phyloP scores from a whole-genome alignment of 2,888 invertebrate species.

The Galeopsomyia nigrocyanea region DNA sequence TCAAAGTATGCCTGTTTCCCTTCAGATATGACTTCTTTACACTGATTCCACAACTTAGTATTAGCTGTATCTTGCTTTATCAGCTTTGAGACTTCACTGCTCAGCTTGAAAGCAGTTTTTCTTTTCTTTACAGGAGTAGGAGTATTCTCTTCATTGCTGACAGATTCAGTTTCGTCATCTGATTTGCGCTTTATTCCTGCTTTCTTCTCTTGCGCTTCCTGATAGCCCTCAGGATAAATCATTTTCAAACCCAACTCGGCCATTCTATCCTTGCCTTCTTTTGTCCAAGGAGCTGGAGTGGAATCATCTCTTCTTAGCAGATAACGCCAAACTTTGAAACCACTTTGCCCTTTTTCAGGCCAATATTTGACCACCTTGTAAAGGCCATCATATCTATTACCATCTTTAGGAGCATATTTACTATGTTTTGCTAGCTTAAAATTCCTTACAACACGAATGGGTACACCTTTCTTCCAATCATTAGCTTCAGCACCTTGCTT shows the following conservation, averaged over 20 bases:
- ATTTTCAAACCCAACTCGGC: slow-evolving; percentile 55
- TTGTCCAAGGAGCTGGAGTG: slow-evolving; percentile 84
- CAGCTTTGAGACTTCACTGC: slow-evolving; percentile 63
- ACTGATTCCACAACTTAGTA: slow-evolving; percentile 79
- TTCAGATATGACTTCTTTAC: slow-evolving; percentile 68
- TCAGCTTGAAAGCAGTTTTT: slow-evolving; percentile 67
- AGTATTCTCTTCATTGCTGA: slow-evolving; percentile 13
- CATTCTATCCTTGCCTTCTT: slow-evolving; percentile 73
- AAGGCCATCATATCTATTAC: slow-evolving; percentile 85
- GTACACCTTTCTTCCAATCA: slow-evolving; percentile 81
- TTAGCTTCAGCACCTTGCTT: slow-evolving; percentile 78
- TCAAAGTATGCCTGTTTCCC: slow-evolving; percentile 68
- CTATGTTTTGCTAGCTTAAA: slow-evolving; percentile 82
- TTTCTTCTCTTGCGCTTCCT: slow-evolving; percentile 70
- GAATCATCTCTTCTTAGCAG: slow-evolving; percentile 83
- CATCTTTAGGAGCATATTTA: slow-evolving; percentile 83
- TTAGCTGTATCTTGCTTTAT: slow-evolving; percentile 75
- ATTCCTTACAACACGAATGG: slow-evolving; percentile 84
- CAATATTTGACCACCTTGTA: slow-evolving; percentile 90
- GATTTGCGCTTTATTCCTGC: slow-evolving; percentile 50
- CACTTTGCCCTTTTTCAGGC: slow-evolving; percentile 82
- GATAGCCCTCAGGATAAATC: slow-evolving; percentile 79
- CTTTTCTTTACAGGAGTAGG: slow-evolving; percentile 62
- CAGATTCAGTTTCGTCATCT: slow-evolving; percentile 46
- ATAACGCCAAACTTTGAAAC: slow-evolving; percentile 86